Evolutionary conservation across 2,113 vertebrate species (phyloP).

Genomic region (Panthera leo): DNA sequence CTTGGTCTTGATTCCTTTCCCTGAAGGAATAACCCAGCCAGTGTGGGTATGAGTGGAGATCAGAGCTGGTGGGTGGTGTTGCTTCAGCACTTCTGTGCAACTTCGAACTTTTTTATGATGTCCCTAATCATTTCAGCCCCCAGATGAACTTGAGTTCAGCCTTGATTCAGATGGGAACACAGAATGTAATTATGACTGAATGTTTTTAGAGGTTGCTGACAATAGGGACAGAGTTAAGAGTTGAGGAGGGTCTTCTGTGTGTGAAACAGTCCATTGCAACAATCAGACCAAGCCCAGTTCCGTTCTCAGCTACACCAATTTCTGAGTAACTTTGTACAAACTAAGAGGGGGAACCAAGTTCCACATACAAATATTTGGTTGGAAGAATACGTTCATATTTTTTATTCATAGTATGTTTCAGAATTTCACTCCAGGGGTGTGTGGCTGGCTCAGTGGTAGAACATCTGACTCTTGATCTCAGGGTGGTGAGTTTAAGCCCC

Average conservation of each 20-base stretch:
- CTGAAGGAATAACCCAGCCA: neutral
- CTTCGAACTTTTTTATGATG: neutral
- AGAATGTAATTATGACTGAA: neutral
- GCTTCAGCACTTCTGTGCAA: neutral
- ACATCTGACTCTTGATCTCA: neutral
- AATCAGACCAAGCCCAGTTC: neutral
- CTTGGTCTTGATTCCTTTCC: neutral
- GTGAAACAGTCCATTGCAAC: neutral
- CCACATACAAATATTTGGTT: neutral
- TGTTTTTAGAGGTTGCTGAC: neutral
- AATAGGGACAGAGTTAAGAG: neutral
- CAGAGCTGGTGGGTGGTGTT: neutral
- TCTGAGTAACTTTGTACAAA: neutral
- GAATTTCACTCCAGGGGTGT: neutral
- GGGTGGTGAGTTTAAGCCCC: neutral
- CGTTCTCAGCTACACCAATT: neutral
- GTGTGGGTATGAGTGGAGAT: neutral
- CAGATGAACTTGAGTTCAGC: neutral
- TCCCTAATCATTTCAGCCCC: neutral
- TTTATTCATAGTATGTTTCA: neutral
- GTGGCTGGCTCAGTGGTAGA: neutral
- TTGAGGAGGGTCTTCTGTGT: neutral
- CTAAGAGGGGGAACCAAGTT: neutral
- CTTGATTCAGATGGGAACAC: neutral
- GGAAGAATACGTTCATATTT: neutral